A percentile compares a stretch with the other conserved stretches of the same genome.
Conservation (phyloP, 23 tunicate genomes). For the Ciona savignyi region DNA sequence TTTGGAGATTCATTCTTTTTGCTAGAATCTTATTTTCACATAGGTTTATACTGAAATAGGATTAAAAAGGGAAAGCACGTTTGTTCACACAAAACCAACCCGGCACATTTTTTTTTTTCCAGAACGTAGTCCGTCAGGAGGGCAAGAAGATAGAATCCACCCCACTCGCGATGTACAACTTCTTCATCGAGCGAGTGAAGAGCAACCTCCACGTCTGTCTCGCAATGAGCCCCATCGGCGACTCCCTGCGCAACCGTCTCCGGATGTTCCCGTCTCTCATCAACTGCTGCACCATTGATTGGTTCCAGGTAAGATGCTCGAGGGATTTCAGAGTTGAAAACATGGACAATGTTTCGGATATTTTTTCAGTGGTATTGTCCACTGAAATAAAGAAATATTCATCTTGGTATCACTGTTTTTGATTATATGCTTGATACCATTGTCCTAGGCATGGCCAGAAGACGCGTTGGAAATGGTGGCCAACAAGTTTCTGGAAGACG, state of each 20-base stretch:
- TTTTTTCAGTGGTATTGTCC: no score
- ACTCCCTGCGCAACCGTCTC: conserved; percentile 83
- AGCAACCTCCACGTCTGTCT: conserved; percentile 87
- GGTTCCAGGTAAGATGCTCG: conserved; percentile 99
- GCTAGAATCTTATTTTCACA: no score
- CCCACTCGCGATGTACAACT: conserved; percentile 91
- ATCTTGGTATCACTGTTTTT: no score
- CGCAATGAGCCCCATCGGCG: conserved; percentile 95
- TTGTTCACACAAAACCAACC: no score
- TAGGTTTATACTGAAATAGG: no score
- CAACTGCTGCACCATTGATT: no score
- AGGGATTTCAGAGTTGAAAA: no score
- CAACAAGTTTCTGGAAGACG: conserved; percentile 87
- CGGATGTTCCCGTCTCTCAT: conserved; percentile 93
- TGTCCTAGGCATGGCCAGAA: conserved; percentile 99
- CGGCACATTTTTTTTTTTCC: neutral
- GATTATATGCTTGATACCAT: no score
- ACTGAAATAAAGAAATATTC: no score
- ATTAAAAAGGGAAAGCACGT: no score
- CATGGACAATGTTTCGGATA: no score
- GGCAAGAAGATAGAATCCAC: conserved; percentile 86
- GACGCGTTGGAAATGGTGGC: conserved; percentile 99
- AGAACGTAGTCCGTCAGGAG: conserved; percentile 52
- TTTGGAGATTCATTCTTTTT: no score
- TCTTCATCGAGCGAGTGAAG: conserved; percentile 92